Conservation (phyloP, 2,797 vertebrate genomes). For the Amblyopsis hoosieri region DNA sequence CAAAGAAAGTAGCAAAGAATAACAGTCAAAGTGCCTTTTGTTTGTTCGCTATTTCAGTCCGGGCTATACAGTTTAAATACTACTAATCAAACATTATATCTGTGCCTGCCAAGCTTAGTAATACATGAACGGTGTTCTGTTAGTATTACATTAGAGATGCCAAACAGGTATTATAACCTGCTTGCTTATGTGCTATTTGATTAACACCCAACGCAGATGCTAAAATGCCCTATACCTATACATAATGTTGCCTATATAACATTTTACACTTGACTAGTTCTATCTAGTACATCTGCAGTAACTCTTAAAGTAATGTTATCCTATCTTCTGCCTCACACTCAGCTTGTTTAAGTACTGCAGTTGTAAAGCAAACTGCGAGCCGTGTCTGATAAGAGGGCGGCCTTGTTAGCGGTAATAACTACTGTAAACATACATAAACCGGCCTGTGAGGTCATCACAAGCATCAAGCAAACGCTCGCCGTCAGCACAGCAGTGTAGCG, state of each 20-base stretch:
- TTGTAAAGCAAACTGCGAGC: constrained; percentile 30
- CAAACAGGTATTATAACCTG: not conserved
- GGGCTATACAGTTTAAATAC: constrained; percentile 67
- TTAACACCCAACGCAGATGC: not conserved
- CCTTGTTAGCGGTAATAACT: constrained; percentile 67
- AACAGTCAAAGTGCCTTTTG: constrained; percentile 68
- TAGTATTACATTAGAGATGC: constrained; percentile 8
- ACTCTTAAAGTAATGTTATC: constrained; percentile 13
- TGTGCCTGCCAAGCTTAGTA: constrained; percentile 55
- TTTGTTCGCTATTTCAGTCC: constrained; percentile 75
- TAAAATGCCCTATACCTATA: not conserved
- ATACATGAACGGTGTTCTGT: constrained; percentile 32
- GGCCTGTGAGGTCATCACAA: constrained; percentile 71
- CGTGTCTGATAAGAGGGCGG: constrained; percentile 56
- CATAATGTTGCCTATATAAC: no score
- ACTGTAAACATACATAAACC: constrained; percentile 69
- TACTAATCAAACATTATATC: constrained; percentile 74
- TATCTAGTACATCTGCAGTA: not conserved
- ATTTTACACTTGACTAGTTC: no score
- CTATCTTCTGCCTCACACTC: constrained; percentile 14
- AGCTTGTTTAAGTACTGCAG: not conserved
- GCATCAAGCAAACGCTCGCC: constrained; percentile 58
- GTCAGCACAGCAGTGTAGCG: constrained; percentile 71
- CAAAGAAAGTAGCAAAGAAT: constrained; percentile 68
- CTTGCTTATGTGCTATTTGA: not conserved